phyloP scores from a whole-genome alignment of 2,888 invertebrate species.

The Eretmocerus hayati region DNA sequence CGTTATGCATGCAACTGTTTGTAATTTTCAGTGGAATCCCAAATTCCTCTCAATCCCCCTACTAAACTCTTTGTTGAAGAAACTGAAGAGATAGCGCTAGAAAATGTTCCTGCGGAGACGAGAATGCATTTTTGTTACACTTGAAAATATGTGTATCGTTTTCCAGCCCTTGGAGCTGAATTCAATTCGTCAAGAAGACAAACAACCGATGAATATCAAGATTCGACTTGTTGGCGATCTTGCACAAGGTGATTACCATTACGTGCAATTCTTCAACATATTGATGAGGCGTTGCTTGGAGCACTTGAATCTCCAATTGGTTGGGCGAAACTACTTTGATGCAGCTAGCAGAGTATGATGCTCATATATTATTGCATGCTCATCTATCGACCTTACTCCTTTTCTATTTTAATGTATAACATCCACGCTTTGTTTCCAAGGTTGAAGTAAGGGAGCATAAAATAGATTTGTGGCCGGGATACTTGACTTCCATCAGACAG shows the following conservation, averaged over 20 bases:
- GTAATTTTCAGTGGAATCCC: too few species aligned
- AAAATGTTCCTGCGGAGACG: too few species aligned
- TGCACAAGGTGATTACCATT: conserved; percentile 58
- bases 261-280: conserved; percentile 68
- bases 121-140: too few species aligned
- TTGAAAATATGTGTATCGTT: background rate
- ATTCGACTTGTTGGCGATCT: conserved; percentile 58
- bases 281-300: conserved; percentile 61
- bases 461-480: conserved; percentile 74
- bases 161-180: conserved; percentile 55
- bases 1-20: too few species aligned
- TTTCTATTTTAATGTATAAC: background rate
- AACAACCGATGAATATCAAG: conserved; percentile 52
- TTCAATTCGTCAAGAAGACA: conserved; percentile 52
- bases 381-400: background rate
- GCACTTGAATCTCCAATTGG: conserved; percentile 57
- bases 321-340: conserved; percentile 67
- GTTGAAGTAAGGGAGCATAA: conserved; percentile 56
- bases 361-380: background rate
- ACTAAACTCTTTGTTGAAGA: too few species aligned
- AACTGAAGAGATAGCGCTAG: too few species aligned
- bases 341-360: conserved; percentile 58
- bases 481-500: conserved; percentile 71
- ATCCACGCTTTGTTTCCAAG: too few species aligned
- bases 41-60: too few species aligned